A percentile compares a stretch with the other conserved stretches of the same genome.
Evolutionary conservation across 2,797 vertebrate genomes (phyloP).

Genomic region (Capromys pilorides): DNA sequence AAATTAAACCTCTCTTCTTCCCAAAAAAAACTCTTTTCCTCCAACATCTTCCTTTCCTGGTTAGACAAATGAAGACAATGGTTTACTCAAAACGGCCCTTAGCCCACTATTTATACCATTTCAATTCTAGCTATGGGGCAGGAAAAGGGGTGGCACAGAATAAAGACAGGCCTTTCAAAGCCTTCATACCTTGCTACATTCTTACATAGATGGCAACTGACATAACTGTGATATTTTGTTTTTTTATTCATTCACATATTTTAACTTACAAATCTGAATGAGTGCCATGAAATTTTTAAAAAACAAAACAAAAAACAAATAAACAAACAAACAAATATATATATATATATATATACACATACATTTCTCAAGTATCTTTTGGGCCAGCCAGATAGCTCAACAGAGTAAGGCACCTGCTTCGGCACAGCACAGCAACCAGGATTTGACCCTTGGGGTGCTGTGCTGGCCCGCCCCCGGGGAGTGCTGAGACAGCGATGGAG

Average conservation of each 20-base stretch:
- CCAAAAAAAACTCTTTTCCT: not conserved
- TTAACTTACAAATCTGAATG: not conserved
- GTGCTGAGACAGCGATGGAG: too few species aligned
- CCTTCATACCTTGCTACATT: not conserved
- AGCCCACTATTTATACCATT: conserved; percentile 26
- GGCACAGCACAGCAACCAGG: too few species aligned
- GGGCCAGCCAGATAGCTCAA: too few species aligned
- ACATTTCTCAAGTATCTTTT: not conserved
- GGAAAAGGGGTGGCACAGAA: not conserved
- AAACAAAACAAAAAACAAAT: conserved; percentile 32
- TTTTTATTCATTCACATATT: conserved; percentile 7
- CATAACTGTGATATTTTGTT: not conserved
- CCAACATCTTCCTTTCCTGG: not conserved
- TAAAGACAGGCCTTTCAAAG: conserved; percentile 22
- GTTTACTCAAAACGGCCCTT: not conserved
- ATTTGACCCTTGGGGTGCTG: too few species aligned
- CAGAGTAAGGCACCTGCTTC: too few species aligned
- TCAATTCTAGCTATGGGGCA: conserved; percentile 35
- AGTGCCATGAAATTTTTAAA: not conserved
- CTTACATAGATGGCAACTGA: not conserved
- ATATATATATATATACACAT: too few species aligned
- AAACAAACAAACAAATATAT: too few species aligned
- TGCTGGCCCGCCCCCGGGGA: too few species aligned
- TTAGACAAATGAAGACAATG: conserved; percentile 37
- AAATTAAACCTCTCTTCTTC: conserved; percentile 47